phyloP scores from a whole-genome alignment of 2,888 invertebrate species.

The Pachycephus smyrnensis region DNA sequence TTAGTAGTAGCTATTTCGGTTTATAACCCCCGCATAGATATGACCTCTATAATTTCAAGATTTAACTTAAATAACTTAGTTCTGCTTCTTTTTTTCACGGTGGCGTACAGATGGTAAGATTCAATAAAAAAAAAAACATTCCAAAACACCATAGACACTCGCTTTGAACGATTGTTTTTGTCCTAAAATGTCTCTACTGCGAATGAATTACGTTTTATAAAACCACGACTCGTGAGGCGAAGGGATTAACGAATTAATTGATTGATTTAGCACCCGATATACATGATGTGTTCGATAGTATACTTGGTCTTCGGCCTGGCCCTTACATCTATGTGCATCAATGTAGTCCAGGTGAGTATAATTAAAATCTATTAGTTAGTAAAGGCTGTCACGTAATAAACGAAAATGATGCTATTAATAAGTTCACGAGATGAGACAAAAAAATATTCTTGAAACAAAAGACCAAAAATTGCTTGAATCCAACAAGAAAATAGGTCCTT shows the following conservation, averaged over 20 bases:
- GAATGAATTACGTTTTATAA: neutral
- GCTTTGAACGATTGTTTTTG: constrained; percentile 8
- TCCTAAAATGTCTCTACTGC: neutral
- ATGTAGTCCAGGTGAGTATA: constrained; percentile 88
- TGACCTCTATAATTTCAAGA: neutral
- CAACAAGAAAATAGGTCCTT: too few relatives aligned
- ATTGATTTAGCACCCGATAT: constrained; percentile 78
- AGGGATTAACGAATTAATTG: constrained; percentile 33
- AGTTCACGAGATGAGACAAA: neutral
- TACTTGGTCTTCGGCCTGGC: constrained; percentile 95
- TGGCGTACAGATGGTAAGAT: constrained; percentile 63
- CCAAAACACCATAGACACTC: neutral
- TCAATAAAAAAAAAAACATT: constrained; percentile 4
- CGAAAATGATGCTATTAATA: neutral
- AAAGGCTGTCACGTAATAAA: neutral
- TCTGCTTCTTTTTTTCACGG: constrained; percentile 53
- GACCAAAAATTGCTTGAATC: neutral
- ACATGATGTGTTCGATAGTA: constrained; percentile 91
- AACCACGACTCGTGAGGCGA: neutral
- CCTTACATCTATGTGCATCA: constrained; percentile 96
- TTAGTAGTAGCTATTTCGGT: neutral
- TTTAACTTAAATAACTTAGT: neutral
- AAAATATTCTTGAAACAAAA: neutral
- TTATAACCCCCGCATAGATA: neutral
- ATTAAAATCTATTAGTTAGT: neutral